A percentile compares a stretch with the other conserved stretches of the same genome.
Conservation (phyloP, 2,113 vertebrate species). For the Alligator mississippiensis region DNA sequence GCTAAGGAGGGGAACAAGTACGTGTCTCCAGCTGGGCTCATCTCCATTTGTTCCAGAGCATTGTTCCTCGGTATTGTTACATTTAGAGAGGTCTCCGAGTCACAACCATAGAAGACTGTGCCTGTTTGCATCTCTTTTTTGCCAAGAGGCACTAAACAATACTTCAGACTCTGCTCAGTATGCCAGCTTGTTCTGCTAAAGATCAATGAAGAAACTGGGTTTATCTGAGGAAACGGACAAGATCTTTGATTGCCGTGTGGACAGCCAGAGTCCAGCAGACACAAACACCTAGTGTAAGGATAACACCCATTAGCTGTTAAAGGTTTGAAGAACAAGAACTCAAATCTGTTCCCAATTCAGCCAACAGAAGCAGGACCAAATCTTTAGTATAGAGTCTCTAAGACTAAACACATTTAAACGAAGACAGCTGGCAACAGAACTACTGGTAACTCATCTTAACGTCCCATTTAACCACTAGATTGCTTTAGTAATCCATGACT, state of each 20-base stretch:
- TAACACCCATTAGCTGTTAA: conserved; percentile 30
- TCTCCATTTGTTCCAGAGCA: not conserved
- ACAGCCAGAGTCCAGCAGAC: not conserved
- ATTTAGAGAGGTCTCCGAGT: not conserved
- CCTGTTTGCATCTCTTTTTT: not conserved
- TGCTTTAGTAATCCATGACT: conserved; percentile 28
- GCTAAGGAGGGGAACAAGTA: not conserved
- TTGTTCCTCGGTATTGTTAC: not conserved
- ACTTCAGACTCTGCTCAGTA: not conserved
- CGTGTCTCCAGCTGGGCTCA: not conserved
- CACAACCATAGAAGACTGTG: not conserved
- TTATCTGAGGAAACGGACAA: not conserved
- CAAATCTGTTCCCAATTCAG: conserved; percentile 43
- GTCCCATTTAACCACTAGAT: not conserved
- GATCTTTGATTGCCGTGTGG: not conserved
- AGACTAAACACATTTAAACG: not conserved
- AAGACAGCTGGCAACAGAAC: not conserved
- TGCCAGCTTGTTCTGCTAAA: not conserved
- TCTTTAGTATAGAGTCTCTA: not conserved
- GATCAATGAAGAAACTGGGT: not conserved
- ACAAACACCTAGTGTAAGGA: conserved; percentile 17
- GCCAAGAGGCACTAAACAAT: not conserved
- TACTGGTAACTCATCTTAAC: not conserved
- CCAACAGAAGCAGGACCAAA: not conserved
- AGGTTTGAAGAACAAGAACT: conserved; percentile 9